Evolutionary conservation across 2,113 vertebrate species (phyloP).

Genomic region (Hiodon tergisus): DNA sequence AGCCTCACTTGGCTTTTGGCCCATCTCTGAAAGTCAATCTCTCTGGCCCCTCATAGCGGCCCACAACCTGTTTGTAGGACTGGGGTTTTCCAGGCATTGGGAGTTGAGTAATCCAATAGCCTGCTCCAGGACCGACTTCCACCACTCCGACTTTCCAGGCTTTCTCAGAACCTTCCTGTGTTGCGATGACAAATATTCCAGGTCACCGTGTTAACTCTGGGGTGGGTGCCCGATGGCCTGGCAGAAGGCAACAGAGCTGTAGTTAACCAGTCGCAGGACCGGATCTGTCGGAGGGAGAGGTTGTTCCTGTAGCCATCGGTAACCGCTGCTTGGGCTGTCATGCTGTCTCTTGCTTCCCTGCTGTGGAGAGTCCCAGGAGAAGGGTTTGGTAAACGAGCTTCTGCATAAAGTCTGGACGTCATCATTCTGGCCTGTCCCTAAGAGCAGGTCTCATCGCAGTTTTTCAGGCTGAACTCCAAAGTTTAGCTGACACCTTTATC

Average conservation of each 20-base stretch:
- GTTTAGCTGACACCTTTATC: no score
- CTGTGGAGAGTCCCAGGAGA: no score
- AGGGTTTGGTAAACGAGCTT: no score
- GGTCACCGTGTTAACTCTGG: not conserved
- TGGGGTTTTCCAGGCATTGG: slow-evolving; percentile 21
- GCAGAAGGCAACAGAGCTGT: no score
- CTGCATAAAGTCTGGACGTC: no score
- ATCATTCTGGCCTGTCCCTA: no score
- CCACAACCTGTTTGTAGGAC: slow-evolving; percentile 3
- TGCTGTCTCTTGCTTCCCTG: not conserved
- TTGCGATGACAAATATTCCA: not conserved
- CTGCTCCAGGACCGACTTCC: slow-evolving; percentile 21
- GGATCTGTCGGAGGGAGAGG: no score
- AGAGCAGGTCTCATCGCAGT: no score
- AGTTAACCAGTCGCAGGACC: no score
- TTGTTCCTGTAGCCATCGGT: not conserved
- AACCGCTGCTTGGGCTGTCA: not conserved
- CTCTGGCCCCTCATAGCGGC: slow-evolving; percentile 35
- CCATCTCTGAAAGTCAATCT: slow-evolving; percentile 49
- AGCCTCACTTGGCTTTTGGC: slow-evolving; percentile 36
- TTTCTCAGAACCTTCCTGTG: slow-evolving; percentile 14
- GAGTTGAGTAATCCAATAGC: slow-evolving; percentile 23
- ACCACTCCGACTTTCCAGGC: slow-evolving; percentile 15
- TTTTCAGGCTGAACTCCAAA: no score
- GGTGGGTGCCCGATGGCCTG: not conserved